These are phyloP conservation scores for Nasonia longicornis DNA, from an alignment of 1,140 invertebrate species.

Conservation along the genomic window DNA sequence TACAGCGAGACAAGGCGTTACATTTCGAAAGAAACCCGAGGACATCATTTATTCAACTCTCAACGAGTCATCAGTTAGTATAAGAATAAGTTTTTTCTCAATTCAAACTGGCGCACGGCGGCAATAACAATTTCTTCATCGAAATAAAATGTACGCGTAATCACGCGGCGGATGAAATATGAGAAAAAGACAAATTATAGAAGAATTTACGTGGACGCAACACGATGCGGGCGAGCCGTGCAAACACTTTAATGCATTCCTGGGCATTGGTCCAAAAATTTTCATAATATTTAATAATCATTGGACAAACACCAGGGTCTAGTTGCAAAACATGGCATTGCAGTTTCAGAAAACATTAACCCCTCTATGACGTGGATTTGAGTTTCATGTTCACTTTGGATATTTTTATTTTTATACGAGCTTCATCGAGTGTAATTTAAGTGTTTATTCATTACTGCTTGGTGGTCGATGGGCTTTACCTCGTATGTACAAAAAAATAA, in stretches of 20 bases:
- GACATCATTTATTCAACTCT: neutral
- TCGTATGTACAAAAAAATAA: no score
- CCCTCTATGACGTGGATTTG: neutral
- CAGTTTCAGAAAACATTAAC: conserved; percentile 41
- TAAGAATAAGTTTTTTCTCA: neutral
- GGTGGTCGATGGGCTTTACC: no score
- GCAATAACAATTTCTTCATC: neutral
- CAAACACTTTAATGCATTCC: conserved; percentile 25
- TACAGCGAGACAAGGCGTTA: no score
- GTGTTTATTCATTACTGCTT: no score
- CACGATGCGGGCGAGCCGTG: neutral
- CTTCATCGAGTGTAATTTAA: neutral
- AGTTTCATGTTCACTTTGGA: conserved; percentile 13
- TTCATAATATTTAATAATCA: conserved; percentile 47
- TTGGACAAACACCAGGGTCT: conserved; percentile 43
- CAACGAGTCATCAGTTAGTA: neutral
- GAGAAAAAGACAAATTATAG: conserved; percentile 5
- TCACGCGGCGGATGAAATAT: neutral
- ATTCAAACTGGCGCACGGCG: neutral
- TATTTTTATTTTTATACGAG: conserved; percentile 13
- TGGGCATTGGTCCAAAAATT: conserved; percentile 43
- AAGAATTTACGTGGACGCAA: conserved; percentile 12
- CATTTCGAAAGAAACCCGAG: no score
- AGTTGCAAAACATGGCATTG: conserved; percentile 45
- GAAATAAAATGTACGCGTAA: conserved; percentile 3